Evolutionary conservation across 2,797 vertebrate genomes (phyloP).

Genomic region (Alectoris magna): DNA sequence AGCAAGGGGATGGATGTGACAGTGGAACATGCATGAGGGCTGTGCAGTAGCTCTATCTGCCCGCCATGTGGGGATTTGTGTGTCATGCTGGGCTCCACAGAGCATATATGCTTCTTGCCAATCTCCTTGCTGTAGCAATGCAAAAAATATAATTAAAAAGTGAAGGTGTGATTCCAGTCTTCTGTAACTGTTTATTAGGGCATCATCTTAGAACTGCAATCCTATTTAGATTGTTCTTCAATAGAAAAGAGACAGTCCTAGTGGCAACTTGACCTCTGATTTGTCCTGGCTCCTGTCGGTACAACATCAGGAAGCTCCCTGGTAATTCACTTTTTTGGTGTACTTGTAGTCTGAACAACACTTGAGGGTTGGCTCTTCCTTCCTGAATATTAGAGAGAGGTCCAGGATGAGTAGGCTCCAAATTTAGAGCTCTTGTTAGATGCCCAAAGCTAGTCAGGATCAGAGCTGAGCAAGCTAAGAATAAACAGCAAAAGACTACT

Average conservation of each 20-base stretch:
- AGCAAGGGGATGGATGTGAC: not conserved
- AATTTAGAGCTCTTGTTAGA: not conserved
- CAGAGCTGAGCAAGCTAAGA: constrained; percentile 44
- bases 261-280: not conserved
- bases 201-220: not conserved
- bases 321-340: not conserved
- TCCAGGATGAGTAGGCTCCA: not conserved
- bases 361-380: not conserved
- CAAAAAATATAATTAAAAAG: not conserved
- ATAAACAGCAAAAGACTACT: constrained; percentile 36
- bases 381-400: not conserved
- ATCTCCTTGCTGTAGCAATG: not conserved
- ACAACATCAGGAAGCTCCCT: not conserved
- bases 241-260: not conserved
- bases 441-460: not conserved
- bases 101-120: not conserved
- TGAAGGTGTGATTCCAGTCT: not conserved
- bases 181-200: not conserved
- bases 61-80: not conserved
- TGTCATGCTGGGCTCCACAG: accelerated
- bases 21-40: accelerated
- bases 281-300: not conserved
- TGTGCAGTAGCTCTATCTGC: accelerated
- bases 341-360: not conserved
- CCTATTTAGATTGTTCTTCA: not conserved